Evolutionary conservation across 1,140 invertebrate species (phyloP).

Genomic region (Sitodiplosis mosellana): DNA sequence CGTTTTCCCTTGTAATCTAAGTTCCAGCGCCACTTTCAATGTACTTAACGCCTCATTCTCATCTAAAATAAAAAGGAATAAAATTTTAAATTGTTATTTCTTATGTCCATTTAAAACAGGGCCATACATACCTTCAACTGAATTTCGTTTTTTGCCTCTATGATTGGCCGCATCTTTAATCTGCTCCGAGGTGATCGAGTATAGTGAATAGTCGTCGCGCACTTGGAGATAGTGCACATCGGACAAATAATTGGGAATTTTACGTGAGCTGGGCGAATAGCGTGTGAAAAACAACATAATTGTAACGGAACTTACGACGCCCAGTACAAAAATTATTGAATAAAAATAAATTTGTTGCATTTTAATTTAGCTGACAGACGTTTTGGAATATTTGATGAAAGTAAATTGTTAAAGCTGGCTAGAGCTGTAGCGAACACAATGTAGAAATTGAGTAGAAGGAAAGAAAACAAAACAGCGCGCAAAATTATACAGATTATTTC

Average conservation of each 20-base stretch:
- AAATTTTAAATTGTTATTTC: background rate
- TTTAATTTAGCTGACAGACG: too few species aligned
- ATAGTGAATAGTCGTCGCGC: constrained; percentile 17
- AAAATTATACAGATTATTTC: too few species aligned
- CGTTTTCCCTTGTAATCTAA: constrained; percentile 60
- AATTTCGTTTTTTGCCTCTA: background rate
- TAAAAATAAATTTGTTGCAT: background rate
- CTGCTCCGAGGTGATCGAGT: background rate
- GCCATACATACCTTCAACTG: background rate
- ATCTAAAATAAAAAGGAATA: constrained; percentile 6
- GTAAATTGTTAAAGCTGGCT: too few species aligned
- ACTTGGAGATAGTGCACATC: constrained; percentile 17
- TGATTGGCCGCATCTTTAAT: background rate
- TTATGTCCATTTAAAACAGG: background rate
- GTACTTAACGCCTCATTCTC: constrained; percentile 59
- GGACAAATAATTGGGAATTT: constrained; percentile 14
- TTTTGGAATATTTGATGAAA: too few species aligned
- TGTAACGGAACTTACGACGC: background rate
- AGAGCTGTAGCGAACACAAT: too few species aligned
- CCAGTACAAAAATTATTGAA: background rate
- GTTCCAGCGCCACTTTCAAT: constrained; percentile 63
- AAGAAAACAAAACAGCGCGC: too few species aligned
- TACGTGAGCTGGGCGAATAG: background rate
- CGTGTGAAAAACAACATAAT: background rate
- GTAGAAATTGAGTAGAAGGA: too few species aligned